Evolutionary conservation across 2,888 invertebrate genomes (phyloP), one percentile per base, ranked within the genome.

Genomic region (Lissonota sp.): DNA sequence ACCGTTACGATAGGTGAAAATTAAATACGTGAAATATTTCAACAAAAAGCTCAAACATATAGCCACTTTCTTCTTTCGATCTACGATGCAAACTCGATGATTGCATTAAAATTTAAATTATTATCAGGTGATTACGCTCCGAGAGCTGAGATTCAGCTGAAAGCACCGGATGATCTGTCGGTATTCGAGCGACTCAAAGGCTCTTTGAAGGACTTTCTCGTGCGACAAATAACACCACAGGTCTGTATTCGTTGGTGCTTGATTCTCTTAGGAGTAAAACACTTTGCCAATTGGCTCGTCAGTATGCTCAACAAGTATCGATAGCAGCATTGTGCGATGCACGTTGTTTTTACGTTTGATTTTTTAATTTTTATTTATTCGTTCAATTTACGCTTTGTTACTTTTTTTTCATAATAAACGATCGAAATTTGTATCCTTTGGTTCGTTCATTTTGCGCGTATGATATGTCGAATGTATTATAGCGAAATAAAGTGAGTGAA

Each of bases 171-270:
- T 8, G 91, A 92, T 77, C 78, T 88, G 76, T 92, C 92, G 53
- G 86, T 92, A 82, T 90, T 91, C 55, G 91, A 92, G 83, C 87
- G 90, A 72, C 75, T 92, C 5, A 92, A 91, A 85, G 90, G 89
- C 72, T 90, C 90, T 0, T 83, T 92, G 53, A 91, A 87, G 85
- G 89, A 92, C 80, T 90, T 92, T 79, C 84, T 91, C n/a, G 85
- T 84, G 5, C 88, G 85, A 71, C 90, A 90, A 86, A 84, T 89
- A 51, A 86, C 86, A 71, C 86, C 89, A 62, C 90, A 91, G 90
- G 91, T 91, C 80, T 88, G 90, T 89, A 88, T 88, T 82, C 78
- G 82, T 86, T 89, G 87, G 87, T 87, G 87, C 83, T 85, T 88
- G 75, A 85, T 83, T 78, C 71, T 87, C 49, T 80, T 88, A 85